Conservation (phyloP, 2,888 invertebrate species). For the Liopterus haemorrhoidalis region DNA sequence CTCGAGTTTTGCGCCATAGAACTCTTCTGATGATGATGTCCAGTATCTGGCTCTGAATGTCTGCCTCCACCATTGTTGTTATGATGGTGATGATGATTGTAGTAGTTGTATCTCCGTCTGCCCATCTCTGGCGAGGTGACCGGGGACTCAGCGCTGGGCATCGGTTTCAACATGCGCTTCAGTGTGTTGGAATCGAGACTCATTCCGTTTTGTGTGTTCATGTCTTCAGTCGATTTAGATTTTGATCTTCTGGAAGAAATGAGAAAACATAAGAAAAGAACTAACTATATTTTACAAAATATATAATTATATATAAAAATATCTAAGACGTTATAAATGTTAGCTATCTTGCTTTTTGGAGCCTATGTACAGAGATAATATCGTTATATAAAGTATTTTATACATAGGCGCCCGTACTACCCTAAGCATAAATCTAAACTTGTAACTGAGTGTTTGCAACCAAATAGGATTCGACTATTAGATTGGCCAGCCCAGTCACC, state of each 20-base stretch:
- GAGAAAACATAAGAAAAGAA: too few species aligned
- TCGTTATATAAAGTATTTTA: slow-evolving; percentile 31
- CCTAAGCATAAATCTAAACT: too few species aligned
- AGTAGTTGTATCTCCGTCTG: slow-evolving; percentile 67
- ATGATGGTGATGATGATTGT: slow-evolving; percentile 58
- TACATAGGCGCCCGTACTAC: too few species aligned
- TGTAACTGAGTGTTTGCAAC: too few species aligned
- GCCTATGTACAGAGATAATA: too few species aligned
- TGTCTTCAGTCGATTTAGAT: slow-evolving; percentile 88
- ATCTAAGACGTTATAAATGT: too few species aligned
- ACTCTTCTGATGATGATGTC: slow-evolving; percentile 50
- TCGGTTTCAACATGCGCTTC: slow-evolving; percentile 90
- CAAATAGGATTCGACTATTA: too few species aligned
- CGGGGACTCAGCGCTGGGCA: slow-evolving; percentile 84
- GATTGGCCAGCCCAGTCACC: too few species aligned
- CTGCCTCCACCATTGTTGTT: slow-evolving; percentile 49
- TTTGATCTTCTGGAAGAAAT: slow-evolving; percentile 59
- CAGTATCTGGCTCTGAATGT: slow-evolving; percentile 48
- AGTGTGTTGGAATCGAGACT: slow-evolving; percentile 76
- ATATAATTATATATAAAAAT: too few species aligned
- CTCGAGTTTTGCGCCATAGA: slow-evolving; percentile 61
- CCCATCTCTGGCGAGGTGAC: slow-evolving; percentile 90
- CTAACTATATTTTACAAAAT: too few species aligned
- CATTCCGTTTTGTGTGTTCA: slow-evolving; percentile 51
- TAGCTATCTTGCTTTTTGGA: too few species aligned